Conservation (phyloP, 2,113 vertebrate genomes). For the Oreocharis arfaki region DNA sequence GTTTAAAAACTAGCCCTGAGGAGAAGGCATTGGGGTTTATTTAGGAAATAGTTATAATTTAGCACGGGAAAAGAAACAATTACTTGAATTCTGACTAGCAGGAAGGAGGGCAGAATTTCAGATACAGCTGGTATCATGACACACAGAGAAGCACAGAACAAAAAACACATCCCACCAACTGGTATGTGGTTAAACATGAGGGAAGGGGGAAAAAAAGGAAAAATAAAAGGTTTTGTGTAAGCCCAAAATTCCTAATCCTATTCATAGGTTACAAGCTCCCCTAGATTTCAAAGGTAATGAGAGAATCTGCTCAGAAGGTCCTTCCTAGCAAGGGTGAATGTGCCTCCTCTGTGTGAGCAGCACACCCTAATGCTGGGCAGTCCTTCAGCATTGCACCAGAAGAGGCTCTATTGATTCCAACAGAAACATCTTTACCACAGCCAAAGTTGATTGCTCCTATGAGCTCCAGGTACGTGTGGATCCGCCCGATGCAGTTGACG, state of each 20-base stretch:
- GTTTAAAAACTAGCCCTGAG: neutral
- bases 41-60: neutral
- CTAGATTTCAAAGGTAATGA: neutral
- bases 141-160: neutral
- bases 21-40: neutral
- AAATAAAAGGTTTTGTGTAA: neutral
- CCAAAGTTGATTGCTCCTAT: constrained; percentile 96
- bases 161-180: neutral
- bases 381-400: neutral
- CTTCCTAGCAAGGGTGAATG: neutral
- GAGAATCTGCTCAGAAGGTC: neutral
- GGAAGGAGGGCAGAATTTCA: neutral
- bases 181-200: neutral
- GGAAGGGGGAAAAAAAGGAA: fast-evolving
- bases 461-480: constrained; percentile 96
- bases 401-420: neutral
- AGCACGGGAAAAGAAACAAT: neutral
- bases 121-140: neutral
- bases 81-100: neutral
- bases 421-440: constrained; percentile 80
- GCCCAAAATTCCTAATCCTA: neutral
- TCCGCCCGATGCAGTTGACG: constrained; percentile 96
- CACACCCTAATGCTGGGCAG: fast-evolving
- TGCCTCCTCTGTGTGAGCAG: neutral
- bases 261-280: neutral